phyloP scores from a whole-genome alignment of 2,888 invertebrate genomes.

The Eupsilia transversa region DNA sequence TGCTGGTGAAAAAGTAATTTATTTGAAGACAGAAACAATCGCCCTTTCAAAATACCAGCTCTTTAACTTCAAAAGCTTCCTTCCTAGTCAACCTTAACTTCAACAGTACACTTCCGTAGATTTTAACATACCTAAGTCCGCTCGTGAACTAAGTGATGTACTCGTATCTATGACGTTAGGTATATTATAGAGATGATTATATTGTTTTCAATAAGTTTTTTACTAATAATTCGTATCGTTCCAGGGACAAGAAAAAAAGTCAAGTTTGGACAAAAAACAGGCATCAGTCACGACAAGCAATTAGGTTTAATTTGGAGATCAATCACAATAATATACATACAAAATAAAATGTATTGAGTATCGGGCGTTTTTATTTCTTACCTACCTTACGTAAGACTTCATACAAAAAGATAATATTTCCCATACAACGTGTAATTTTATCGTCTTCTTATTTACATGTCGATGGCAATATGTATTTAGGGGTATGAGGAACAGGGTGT shows the following conservation, averaged over 20 bases:
- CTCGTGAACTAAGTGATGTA: background rate
- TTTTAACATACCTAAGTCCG: background rate
- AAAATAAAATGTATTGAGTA: constrained; percentile 32
- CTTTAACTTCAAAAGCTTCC: background rate
- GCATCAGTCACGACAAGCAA: constrained; percentile 43
- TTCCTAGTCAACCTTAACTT: constrained; percentile 10
- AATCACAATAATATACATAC: constrained; percentile 32
- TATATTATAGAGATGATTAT: background rate
- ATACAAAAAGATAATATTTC: constrained; percentile 12
- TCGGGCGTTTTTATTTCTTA: constrained; percentile 47
- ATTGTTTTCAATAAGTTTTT: constrained; percentile 45
- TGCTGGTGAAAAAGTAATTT: background rate
- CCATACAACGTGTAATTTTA: background rate
- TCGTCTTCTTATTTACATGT: background rate
- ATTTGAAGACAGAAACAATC: background rate
- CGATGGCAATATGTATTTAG: no score
- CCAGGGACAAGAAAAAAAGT: constrained; percentile 56
- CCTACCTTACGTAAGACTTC: constrained; percentile 40
- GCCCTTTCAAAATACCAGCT: background rate
- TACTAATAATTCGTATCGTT: constrained; percentile 39
- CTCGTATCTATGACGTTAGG: background rate
- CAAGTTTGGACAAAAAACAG: constrained; percentile 46
- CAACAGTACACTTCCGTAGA: background rate
- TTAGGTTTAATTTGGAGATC: constrained; percentile 36
- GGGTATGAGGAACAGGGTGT: no score